Evolutionary conservation across 2,888 invertebrate species (phyloP), one percentile per base, ranked within the genome.

Genomic region (Ophion ventricosus): DNA sequence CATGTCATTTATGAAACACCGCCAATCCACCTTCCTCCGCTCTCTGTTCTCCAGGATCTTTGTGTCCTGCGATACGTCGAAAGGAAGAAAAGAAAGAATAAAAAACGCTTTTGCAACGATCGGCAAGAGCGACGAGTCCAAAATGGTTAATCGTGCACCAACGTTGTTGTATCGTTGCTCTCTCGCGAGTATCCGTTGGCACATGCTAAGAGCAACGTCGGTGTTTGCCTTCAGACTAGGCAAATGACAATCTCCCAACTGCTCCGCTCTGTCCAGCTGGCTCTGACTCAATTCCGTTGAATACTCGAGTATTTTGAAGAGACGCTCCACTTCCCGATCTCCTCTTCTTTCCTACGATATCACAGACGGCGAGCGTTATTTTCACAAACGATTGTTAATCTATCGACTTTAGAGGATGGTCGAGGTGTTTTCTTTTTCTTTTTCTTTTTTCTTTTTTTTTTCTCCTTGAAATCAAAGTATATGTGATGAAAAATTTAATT

Each of bases 261-360:
- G 95, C 84, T 95, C 95, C n/a, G 96, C 95, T 88, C 95, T 95
- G 56, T 96, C 96, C 7, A 97, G 94, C 91, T 97, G 95, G 80
- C 95, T 96, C 90, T 97, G 96, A 91, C 96, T 96, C 26, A 98
- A 95, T 87, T 97, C 97, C 1, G 96, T 96, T 14, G 97, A 94
- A 88, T 96, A 95, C 93, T 97, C 97, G 57, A 97, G 94, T 75
- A 97, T 95, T 87, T 95, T 95, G 93, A 98, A 97, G 80, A 98
- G 94, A 88, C 95, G 95, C 90, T 97, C 97, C 2, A 97, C 96
- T 94, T 98, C 98, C 87, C 96, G 94, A 88, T 98, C 97, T 72
- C 95, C 95, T 83, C 98, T 94, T 91, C 96, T 96, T 90, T 96
- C 96, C 97, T 97, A 25, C 40, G 77, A 1, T 2, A 11, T n/a